Evolutionary conservation across 2,797 vertebrate species (phyloP).

Genomic region (Pangasius djambal): DNA sequence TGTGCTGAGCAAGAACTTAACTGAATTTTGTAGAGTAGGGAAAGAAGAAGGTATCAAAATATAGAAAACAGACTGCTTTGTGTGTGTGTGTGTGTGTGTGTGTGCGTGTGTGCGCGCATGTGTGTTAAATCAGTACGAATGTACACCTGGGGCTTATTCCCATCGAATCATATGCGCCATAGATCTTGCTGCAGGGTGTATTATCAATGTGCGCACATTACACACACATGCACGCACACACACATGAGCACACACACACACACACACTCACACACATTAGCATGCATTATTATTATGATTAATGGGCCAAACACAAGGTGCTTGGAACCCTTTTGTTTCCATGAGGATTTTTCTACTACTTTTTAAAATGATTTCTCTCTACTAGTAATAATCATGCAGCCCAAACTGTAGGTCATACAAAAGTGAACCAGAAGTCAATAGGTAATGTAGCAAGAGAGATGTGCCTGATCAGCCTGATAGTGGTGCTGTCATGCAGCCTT

Average conservation of each 20-base stretch:
- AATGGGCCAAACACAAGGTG: background rate
- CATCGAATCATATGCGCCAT: slow-evolving; percentile 58
- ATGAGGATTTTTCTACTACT: background rate
- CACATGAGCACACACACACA: slow-evolving; percentile 14
- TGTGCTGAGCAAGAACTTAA: background rate
- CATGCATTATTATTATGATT: slow-evolving; percentile 20
- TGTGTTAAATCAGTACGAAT: slow-evolving; percentile 44
- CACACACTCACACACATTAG: slow-evolving; percentile 24
- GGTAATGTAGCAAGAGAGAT: background rate
- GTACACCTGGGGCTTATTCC: slow-evolving; percentile 59
- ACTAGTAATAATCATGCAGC: background rate
- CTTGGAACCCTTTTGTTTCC: background rate
- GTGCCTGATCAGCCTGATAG: background rate
- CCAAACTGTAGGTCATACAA: background rate
- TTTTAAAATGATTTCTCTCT: too few relatives aligned
- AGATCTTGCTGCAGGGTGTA: slow-evolving; percentile 57
- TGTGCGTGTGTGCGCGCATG: background rate
- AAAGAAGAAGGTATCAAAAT: slow-evolving; percentile 6
- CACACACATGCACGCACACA: slow-evolving; percentile 25
- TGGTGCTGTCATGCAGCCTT: background rate
- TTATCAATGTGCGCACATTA: slow-evolving; percentile 49
- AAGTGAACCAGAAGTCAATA: background rate
- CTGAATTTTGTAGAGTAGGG: background rate
- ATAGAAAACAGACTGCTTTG: background rate
- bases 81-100: slow-evolving; percentile 2